Base-by-base conservation (phyloP, 2,113 vertebrate genomes). In the Seriola rivoliana region DNA sequence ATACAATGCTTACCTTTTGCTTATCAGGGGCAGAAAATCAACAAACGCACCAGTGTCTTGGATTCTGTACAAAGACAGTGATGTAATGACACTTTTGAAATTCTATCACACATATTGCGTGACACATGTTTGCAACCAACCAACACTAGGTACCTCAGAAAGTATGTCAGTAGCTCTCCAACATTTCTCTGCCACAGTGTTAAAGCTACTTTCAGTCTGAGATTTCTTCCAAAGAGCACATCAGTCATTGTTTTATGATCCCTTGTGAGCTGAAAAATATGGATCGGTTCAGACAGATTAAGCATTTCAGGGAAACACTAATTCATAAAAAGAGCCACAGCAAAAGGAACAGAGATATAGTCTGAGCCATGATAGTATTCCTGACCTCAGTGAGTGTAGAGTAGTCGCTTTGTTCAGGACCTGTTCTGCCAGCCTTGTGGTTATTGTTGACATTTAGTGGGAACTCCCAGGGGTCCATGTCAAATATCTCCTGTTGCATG, bases 1-100 rank as follows among this genome's bases (percentile, higher is more conserved):
- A 29, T 19, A 34, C 4, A 21, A 34, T 5, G 38, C 71, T 81
- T 94, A 98, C 97, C 97, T 97, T 95, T 96, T 97, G 44, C 95
- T 97, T 86, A 99, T 96, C 29, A 97, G 92, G 67, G 97, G 97
- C 78, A 99, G 96, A 89, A 97, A 98, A 90, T 99, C 97, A 78
- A 97, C 97, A 77, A 97, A 93, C 83, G 98, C 96, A 90, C 96
- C 96, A 70, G 94, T 95, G 90, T 99, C 98, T 90, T 97, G 96
- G 93, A 97, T 97, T 92, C 97, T 99, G 85, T 55, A 40, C 16
- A 86, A 60, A 78, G 8, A 84, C 34, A 72, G 52, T 55, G 3
- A 78, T 36, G 40, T 59, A 44, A 75, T 8, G 19, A 64, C 32
- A 38, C 9, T 59, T 72, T 40, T 23, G 32, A 86, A 58, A 81